phyloP scores from a whole-genome alignment of 2,113 vertebrate genomes.

The Apteryx owenii region DNA sequence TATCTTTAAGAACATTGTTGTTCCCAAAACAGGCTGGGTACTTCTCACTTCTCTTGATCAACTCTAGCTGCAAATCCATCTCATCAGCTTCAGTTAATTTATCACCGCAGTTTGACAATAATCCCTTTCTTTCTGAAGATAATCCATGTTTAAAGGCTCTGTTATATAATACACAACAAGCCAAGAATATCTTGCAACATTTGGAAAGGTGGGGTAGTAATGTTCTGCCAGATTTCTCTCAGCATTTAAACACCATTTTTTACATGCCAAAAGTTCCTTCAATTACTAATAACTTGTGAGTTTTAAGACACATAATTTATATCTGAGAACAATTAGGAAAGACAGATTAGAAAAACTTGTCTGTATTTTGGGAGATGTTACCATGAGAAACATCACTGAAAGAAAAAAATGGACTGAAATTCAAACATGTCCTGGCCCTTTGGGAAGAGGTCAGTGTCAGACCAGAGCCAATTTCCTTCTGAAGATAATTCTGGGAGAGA shows the following conservation, averaged over 20 bases:
- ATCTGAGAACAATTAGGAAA: conserved; percentile 26
- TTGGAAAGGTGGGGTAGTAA: conserved; percentile 64
- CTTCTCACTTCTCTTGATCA: background rate
- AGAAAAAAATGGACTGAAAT: background rate
- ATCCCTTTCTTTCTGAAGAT: conserved; percentile 50
- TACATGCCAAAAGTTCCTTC: conserved; percentile 43
- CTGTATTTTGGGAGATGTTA: background rate
- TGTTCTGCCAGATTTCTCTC: conserved; percentile 66
- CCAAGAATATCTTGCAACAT: conserved; percentile 70
- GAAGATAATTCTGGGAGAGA: background rate
- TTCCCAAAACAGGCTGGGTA: conserved; percentile 13
- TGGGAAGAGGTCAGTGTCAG: background rate
- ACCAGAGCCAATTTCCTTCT: background rate
- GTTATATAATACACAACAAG: conserved; percentile 50
- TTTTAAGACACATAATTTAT: background rate
- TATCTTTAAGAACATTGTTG: background rate
- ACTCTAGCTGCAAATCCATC: background rate
- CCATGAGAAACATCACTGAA: background rate
- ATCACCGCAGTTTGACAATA: conserved; percentile 52
- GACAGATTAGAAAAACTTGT: background rate
- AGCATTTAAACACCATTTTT: conserved; percentile 52
- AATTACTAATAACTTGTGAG: conserved; percentile 28
- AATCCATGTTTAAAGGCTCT: conserved; percentile 45
- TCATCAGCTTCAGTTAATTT: conserved; percentile 60
- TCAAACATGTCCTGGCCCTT: background rate